phyloP scores from a whole-genome alignment of 2,797 vertebrate species.

The Onychomys torridus region DNA sequence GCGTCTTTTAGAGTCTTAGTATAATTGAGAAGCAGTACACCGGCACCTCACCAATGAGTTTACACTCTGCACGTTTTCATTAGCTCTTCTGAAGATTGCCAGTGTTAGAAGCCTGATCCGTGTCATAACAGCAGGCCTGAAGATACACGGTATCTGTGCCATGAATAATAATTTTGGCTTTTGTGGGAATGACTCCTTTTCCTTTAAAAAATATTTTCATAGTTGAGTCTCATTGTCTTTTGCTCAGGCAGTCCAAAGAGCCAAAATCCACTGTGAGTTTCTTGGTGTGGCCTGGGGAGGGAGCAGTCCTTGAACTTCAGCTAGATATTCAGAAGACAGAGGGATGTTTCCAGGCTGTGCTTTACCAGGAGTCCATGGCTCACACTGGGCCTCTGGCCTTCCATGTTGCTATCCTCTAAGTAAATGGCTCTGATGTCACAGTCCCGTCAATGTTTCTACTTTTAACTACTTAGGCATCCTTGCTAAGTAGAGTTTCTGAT shows the following conservation, averaged over 20 bases:
- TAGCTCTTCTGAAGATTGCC: constrained; percentile 54
- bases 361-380: not conserved
- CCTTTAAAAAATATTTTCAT: constrained; percentile 61
- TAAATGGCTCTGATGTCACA: constrained; percentile 10
- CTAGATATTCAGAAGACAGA: not conserved
- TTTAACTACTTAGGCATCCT: constrained; percentile 51
- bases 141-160: constrained; percentile 45
- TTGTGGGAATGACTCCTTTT: constrained; percentile 66
- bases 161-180: constrained; percentile 69
- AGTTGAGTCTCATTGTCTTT: not conserved
- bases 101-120: not conserved
- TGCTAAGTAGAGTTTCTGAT: constrained; percentile 58
- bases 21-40: constrained; percentile 36
- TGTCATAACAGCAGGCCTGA: constrained; percentile 33
- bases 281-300: not conserved
- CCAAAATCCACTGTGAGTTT: not conserved
- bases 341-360: not conserved
- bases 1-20: constrained; percentile 6
- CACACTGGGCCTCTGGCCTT: not conserved
- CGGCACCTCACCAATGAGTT: constrained; percentile 13
- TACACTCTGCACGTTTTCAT: constrained; percentile 70
- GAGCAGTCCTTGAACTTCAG: not conserved
- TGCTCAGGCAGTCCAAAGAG: not conserved
- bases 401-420: not conserved
- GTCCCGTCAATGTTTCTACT: constrained; percentile 30